A percentile compares a stretch with the other conserved stretches of the same genome.
Evolutionary conservation across 2,888 invertebrate genomes (phyloP).

Genomic region (Vesta saturnalis): DNA sequence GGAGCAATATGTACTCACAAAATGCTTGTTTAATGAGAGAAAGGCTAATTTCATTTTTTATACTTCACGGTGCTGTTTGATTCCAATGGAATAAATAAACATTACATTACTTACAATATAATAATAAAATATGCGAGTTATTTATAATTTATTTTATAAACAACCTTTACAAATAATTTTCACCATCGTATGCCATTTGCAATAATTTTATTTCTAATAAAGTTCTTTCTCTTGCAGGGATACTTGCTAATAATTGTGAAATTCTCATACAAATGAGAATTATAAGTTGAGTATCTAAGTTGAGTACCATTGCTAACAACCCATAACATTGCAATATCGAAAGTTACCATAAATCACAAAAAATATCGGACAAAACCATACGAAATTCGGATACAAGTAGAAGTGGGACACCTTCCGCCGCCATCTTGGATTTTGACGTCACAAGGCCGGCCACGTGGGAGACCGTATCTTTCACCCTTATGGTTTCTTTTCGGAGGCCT

Average conservation of each 20-base stretch:
- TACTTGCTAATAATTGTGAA: neutral
- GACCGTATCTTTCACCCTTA: too few species aligned
- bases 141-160: neutral
- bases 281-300: too few species aligned
- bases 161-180: neutral
- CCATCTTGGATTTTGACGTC: too few species aligned
- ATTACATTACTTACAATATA: neutral
- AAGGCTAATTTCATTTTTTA: neutral
- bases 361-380: too few species aligned
- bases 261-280: constrained; percentile 1
- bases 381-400: too few species aligned
- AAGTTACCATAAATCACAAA: too few species aligned
- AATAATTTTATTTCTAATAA: neutral
- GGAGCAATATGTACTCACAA: constrained; percentile 7
- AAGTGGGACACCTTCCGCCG: too few species aligned
- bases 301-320: too few species aligned
- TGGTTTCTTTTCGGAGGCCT: too few species aligned
- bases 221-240: neutral
- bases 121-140: neutral
- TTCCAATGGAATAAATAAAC: constrained; percentile 8
- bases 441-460: too few species aligned
- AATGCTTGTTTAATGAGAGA: constrained; percentile 13
- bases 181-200: neutral
- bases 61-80: neutral
- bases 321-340: too few species aligned